Percentiles rank a stretch among this genome's conserved stretches.
phyloP scores from a whole-genome alignment of 2,888 invertebrate species.

The Dascillus cervinus region DNA sequence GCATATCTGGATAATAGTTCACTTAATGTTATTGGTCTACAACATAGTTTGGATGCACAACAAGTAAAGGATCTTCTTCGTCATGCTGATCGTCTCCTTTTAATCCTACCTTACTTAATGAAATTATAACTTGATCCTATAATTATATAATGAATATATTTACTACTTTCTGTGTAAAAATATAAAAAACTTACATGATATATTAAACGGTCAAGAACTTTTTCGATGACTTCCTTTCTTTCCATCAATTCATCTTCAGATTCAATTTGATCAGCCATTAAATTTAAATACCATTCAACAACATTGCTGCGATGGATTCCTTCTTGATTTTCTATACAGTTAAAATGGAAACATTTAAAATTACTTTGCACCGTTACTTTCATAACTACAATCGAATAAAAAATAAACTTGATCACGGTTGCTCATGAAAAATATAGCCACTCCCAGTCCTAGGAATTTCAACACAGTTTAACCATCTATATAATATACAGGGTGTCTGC shows the following conservation, averaged over 20 bases:
- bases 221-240: slow-evolving; percentile 83
- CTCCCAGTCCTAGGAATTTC: too few relatives aligned
- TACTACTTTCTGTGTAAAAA: background rate
- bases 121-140: slow-evolving; percentile 79
- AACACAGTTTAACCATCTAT: too few relatives aligned
- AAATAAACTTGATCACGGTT: too few relatives aligned
- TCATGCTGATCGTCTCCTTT: slow-evolving; percentile 48
- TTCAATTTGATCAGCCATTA: slow-evolving; percentile 81
- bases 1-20: too few relatives aligned
- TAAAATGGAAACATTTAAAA: too few relatives aligned
- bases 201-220: slow-evolving; percentile 86
- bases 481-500: too few relatives aligned
- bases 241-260: slow-evolving; percentile 84
- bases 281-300: slow-evolving; percentile 89
- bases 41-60: slow-evolving; percentile 95
- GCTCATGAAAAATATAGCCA: too few relatives aligned
- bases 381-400: too few relatives aligned
- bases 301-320: slow-evolving; percentile 74
- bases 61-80: slow-evolving; percentile 73
- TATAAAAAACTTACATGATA: slow-evolving; percentile 59
- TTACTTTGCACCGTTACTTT: too few relatives aligned
- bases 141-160: slow-evolving; percentile 26
- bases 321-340: slow-evolving; percentile 31
- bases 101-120: slow-evolving; percentile 51
- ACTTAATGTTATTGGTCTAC: slow-evolving; percentile 54